Evolutionary conservation across 2,113 vertebrate species (phyloP), one percentile per base, ranked within the genome.

Genomic region (Callopanchax toddi): DNA sequence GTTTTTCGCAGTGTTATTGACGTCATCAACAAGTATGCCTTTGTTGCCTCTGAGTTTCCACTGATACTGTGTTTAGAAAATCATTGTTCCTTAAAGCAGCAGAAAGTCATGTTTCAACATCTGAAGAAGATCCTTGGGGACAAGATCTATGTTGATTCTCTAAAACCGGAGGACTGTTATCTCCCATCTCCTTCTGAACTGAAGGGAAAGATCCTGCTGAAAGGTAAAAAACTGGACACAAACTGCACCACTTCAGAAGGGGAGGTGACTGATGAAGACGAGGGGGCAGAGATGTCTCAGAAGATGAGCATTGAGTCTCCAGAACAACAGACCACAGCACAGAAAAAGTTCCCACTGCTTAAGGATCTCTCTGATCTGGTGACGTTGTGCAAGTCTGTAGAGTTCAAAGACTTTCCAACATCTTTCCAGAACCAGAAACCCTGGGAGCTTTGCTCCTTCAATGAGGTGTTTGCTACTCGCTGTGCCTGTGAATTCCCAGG

Each of bases 401-500:
- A 94, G 90, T 99, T 99, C 83, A 96, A 94, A 72, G 96, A 99
- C 67, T 99, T 99, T 57, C 94, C 94, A 17, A 90, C 93, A 34
- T 94, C 96, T 1, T 98, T 98, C 87, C 95, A 98, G 86, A 93
- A 81, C 51, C 97, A 99, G 91, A 99, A 96, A 78, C 96, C 95
- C 71, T 99, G 97, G 97, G 97, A 99, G 76, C 91, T 99, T 21
- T 99, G 97, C 67, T 99, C 97, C 0, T 99, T 98, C 81, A 98
- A 99, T 0, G 97, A 99, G 86, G 96, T 97, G 40, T 95, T 96
- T 64, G 97, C 97, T 71, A 94, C 89, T 81, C 95, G 93, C 16
- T 97, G 95, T 0, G 95, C 97, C 74, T 97, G 91, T 0, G 97
- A 99, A 66, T 94, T 93, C 34, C 95, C 97, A 0, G 97, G 97